Percentiles rank a stretch among this genome's conserved stretches.
Evolutionary conservation across 2,888 invertebrate genomes (phyloP).

Genomic region (Parascotia fuliginaria): DNA sequence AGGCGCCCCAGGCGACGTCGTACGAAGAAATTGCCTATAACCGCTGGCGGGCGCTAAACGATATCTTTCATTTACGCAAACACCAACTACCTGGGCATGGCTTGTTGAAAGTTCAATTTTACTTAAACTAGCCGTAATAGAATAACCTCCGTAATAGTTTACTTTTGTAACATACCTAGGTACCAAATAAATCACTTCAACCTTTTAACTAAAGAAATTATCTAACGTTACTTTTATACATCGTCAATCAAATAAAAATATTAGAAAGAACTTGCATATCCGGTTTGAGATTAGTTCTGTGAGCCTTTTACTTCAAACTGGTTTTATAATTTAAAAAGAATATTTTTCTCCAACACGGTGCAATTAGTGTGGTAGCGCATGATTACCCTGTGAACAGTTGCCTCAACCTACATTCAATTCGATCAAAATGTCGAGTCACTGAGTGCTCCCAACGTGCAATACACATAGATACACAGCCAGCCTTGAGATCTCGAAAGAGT

Average conservation of each 20-base stretch:
- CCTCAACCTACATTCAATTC: slow-evolving; percentile 6
- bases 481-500: slow-evolving; percentile 8
- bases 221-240: slow-evolving; percentile 51
- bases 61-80: slow-evolving; percentile 24
- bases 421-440: slow-evolving; percentile 21
- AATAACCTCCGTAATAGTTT: slow-evolving; percentile 50
- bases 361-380: slow-evolving; percentile 9
- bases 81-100: slow-evolving; percentile 33
- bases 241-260: slow-evolving; percentile 48
- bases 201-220: slow-evolving; percentile 51
- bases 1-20: slow-evolving; percentile 68
- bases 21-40: slow-evolving; percentile 70
- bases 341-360: slow-evolving; percentile 11
- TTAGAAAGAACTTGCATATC: slow-evolving; percentile 54
- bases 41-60: slow-evolving; percentile 50
- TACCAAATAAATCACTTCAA: slow-evolving; percentile 53
- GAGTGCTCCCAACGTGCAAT: slow-evolving; percentile 9
- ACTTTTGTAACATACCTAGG: slow-evolving; percentile 49
- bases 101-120: slow-evolving; percentile 64
- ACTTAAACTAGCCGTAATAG: slow-evolving; percentile 59
- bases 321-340: slow-evolving; percentile 19
- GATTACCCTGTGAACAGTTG: slow-evolving; percentile 10
- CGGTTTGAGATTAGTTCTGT: slow-evolving; percentile 43
- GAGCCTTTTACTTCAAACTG: slow-evolving; percentile 49
- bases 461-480: no score